Evolutionary conservation across 37 sponge, comb jelly and placozoan species (phyloP).

Genomic region (Tethya wilhelma): DNA sequence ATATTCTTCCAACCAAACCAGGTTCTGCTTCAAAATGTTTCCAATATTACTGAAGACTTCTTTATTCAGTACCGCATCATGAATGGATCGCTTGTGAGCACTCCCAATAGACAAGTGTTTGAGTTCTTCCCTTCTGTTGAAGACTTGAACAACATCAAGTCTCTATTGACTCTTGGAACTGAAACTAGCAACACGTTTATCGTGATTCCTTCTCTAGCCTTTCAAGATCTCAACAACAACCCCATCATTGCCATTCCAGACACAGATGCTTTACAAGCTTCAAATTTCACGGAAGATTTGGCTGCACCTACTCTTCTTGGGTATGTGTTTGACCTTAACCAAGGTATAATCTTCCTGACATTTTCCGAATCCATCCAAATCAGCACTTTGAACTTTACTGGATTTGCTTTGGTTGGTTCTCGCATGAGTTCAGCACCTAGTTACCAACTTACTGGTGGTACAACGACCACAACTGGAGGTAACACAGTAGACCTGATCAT

Average conservation of each 20-base stretch:
- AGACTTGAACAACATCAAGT: conserved; percentile 87
- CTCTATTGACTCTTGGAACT: conserved; percentile 67
- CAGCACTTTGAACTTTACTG: conserved; percentile 43
- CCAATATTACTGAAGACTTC: conserved; percentile 14
- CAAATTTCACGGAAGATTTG: conserved; percentile 47
- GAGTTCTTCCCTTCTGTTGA: conserved; percentile 32
- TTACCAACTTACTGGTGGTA: conserved; percentile 62
- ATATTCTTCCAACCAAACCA: conserved; percentile 28
- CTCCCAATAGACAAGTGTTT: conserved; percentile 39
- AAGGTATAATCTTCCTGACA: conserved; percentile 60
- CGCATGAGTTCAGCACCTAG: neutral
- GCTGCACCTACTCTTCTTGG: conserved; percentile 53
- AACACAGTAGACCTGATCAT: conserved; percentile 58
- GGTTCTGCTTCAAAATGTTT: conserved; percentile 70
- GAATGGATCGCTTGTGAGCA: conserved; percentile 18
- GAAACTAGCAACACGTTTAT: conserved; percentile 69
- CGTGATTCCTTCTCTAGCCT: conserved; percentile 47
- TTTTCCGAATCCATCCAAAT: conserved; percentile 86
- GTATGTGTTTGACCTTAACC: conserved; percentile 76
- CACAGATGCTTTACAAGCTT: conserved; percentile 66
- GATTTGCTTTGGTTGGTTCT: conserved; percentile 37
- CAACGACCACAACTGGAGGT: conserved; percentile 36
- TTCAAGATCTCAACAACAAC: conserved; percentile 66
- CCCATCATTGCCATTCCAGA: conserved; percentile 55
- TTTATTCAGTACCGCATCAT: conserved; percentile 45